These are phyloP conservation scores for Eptesicus fuscus DNA, from an alignment of 2,113 vertebrate genomes.

Conservation along the genomic window DNA sequence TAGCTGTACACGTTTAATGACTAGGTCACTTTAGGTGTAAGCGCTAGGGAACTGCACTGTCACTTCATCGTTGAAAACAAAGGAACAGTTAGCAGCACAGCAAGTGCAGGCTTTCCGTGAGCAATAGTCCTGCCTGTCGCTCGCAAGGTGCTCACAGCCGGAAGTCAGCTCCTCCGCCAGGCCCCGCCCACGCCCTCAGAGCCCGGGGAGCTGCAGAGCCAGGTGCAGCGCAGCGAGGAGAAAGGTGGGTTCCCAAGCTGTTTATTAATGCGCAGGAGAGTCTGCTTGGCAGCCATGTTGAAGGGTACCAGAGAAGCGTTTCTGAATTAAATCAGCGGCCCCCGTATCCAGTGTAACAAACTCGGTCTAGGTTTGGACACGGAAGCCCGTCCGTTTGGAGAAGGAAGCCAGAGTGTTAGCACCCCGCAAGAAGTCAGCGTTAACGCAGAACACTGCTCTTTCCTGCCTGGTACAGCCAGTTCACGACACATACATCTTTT, in stretches of 20 bases:
- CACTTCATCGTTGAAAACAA: background rate
- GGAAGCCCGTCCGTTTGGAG: background rate
- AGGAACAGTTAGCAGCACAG: background rate
- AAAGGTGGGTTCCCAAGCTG: background rate
- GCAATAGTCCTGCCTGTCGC: background rate
- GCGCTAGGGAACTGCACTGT: background rate
- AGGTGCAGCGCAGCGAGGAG: background rate
- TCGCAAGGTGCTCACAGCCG: background rate
- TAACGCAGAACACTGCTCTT: background rate
- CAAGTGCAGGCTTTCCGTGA: background rate
- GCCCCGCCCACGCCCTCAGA: background rate
- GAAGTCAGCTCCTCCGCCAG: background rate
- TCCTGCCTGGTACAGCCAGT: background rate
- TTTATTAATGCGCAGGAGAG: background rate
- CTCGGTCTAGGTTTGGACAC: background rate
- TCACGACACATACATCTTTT: background rate
- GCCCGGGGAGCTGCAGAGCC: background rate
- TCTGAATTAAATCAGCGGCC: background rate
- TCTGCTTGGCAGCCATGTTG: background rate
- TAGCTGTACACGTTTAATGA: background rate
- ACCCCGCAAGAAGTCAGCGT: background rate
- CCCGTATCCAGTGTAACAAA: background rate
- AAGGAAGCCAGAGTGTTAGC: background rate
- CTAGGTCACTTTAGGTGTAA: background rate
- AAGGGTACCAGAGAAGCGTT: background rate